Evolutionary conservation across 2,888 invertebrate species (phyloP).

Genomic region (Melinopterus prodromus): DNA sequence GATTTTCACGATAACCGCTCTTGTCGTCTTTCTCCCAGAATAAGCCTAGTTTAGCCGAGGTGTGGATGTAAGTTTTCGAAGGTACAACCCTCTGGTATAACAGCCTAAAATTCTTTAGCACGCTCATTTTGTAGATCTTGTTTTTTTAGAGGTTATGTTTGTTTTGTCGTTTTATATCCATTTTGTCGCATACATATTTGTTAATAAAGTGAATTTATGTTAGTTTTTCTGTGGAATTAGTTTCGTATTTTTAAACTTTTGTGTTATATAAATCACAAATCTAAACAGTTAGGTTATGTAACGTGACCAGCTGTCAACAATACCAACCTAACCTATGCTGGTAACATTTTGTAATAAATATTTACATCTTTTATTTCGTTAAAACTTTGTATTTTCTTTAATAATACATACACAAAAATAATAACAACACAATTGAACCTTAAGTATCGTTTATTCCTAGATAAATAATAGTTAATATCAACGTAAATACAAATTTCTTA

Average conservation of each 20-base stretch:
- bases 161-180: neutral
- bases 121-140: neutral
- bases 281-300: neutral
- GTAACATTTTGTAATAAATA: too few relatives aligned
- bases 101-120: neutral
- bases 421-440: neutral
- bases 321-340: neutral
- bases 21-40: slow-evolving; percentile 70
- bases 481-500: neutral
- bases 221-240: neutral
- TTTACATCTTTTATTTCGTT: too few relatives aligned
- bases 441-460: neutral
- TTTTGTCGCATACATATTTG: neutral
- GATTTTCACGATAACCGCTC: slow-evolving; percentile 65
- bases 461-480: slow-evolving; percentile 4
- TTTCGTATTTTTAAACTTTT: neutral
- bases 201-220: neutral
- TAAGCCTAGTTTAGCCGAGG: slow-evolving; percentile 16
- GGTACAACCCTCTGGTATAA: neutral
- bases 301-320: neutral
- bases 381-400: neutral
- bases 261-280: neutral
- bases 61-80: slow-evolving; percentile 8
- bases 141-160: neutral
- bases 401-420: neutral